Conservation (phyloP, 2,888 invertebrate genomes). For the Chaitophorus viminalis region DNA sequence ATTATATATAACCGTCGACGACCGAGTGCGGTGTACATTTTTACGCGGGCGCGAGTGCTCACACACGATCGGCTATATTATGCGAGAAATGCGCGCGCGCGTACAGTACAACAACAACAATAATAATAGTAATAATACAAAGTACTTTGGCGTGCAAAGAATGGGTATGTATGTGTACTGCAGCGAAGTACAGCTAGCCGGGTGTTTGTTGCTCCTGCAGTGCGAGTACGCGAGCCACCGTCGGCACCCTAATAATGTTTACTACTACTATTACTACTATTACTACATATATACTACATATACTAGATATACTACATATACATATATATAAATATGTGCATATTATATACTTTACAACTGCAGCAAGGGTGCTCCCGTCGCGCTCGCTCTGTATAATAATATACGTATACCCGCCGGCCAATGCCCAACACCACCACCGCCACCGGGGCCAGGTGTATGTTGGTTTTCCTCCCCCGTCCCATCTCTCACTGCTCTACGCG, state of each 20-base stretch:
- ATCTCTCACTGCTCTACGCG: not conserved
- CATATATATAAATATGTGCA: too few species aligned
- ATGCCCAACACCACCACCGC: not conserved
- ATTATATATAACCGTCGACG: too few species aligned
- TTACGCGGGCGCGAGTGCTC: not conserved
- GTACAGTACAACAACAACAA: not conserved
- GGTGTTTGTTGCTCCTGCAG: not conserved
- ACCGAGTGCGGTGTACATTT: not conserved
- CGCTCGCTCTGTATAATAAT: too few species aligned
- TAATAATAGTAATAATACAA: too few species aligned
- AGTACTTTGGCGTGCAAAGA: too few species aligned
- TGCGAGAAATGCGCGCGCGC: not conserved
- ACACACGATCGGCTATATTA: not conserved
- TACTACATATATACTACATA: not conserved
- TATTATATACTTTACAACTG: not conserved
- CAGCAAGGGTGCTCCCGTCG: conserved; percentile 8
- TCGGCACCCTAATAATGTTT: not conserved
- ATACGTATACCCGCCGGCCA: not conserved
- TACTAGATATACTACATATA: too few species aligned
- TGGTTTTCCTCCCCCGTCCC: not conserved
- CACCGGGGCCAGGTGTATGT: conserved; percentile 12
- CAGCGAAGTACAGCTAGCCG: not conserved
- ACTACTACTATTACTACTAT: not conserved
- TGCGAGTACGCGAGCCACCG: not conserved
- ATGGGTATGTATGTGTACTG: not conserved